Percentiles rank a stretch among this genome's conserved stretches.
phyloP scores from a whole-genome alignment of 2,113 vertebrate species.

The Oxyura jamaicensis region DNA sequence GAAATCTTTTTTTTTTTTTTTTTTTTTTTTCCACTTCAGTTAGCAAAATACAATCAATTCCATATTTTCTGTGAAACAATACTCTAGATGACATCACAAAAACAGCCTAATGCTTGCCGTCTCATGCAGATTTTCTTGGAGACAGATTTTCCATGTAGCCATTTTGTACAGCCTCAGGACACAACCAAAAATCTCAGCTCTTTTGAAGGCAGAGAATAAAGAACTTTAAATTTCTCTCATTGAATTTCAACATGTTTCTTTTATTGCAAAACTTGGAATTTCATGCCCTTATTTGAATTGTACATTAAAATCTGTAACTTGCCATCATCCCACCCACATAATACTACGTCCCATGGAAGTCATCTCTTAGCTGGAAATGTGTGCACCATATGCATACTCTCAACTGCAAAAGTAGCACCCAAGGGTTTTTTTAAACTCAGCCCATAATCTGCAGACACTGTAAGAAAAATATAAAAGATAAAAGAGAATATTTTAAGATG shows the following conservation, averaged over 20 bases:
- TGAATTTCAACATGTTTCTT: conserved; percentile 45
- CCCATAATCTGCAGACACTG: conserved; percentile 74
- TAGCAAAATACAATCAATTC: conserved; percentile 62
- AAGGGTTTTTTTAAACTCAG: conserved; percentile 80
- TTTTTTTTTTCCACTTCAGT: conserved; percentile 37
- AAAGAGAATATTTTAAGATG: conserved; percentile 78
- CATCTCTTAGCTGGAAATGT: conserved; percentile 72
- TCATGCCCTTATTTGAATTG: conserved; percentile 67
- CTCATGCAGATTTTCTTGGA: conserved; percentile 32
- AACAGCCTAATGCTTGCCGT: conserved; percentile 52
- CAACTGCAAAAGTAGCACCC: conserved; percentile 75
- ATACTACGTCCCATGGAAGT: conserved; percentile 64
- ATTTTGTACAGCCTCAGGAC: conserved; percentile 19
- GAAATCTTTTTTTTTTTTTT: conserved; percentile 54
- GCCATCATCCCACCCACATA: conserved; percentile 57
- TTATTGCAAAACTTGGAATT: conserved; percentile 53
- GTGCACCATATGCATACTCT: conserved; percentile 77
- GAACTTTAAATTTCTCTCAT: conserved; percentile 33
- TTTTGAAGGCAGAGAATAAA: conserved; percentile 38
- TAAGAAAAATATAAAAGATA: conserved; percentile 80
- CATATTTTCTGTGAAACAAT: conserved; percentile 68
- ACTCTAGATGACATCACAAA: conserved; percentile 63
- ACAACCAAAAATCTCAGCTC: conserved; percentile 30
- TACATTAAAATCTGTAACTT: conserved; percentile 58
- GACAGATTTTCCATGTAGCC: conserved; percentile 44